Conservation (phyloP, 92 coral and sea anemone species). For the Phenganax stokvisi region DNA sequence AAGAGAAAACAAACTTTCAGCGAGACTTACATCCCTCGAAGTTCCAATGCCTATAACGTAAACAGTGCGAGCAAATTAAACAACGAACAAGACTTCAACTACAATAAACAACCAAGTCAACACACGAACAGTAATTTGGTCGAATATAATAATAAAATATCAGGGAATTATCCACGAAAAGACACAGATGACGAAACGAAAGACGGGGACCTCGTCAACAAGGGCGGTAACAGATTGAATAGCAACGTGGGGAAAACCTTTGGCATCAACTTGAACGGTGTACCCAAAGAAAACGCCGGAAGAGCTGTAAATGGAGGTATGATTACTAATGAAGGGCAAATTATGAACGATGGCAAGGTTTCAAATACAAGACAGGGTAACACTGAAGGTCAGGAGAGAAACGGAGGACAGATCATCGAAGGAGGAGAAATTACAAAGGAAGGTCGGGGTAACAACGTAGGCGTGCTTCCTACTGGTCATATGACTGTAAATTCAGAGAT, state of each 20-base stretch:
- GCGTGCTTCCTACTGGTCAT: not conserved
- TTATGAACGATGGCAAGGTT: not conserved
- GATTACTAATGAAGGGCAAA: not conserved
- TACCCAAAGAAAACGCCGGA: not conserved
- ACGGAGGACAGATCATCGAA: not conserved
- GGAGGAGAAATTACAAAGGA: not conserved
- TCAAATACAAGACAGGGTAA: not conserved
- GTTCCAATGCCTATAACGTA: not conserved
- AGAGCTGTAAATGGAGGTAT: not conserved
- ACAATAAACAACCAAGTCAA: not conserved
- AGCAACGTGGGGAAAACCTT: not conserved
- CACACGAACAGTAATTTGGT: not conserved
- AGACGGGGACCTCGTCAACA: not conserved
- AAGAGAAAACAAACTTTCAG: not conserved
- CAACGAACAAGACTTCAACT: not conserved
- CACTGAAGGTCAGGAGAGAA: not conserved
- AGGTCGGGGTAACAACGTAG: not conserved
- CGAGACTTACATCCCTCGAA: not conserved
- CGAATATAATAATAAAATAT: not conserved
- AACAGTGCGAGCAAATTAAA: not conserved
- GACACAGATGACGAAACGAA: not conserved
- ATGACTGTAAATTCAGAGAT: not conserved
- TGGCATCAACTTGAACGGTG: not conserved
- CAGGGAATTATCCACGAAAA: not conserved
- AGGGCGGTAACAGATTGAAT: not conserved